Percentiles rank a stretch among this genome's conserved stretches.
Evolutionary conservation across 2,113 vertebrate genomes (phyloP).

Genomic region (Crotalus horridus): DNA sequence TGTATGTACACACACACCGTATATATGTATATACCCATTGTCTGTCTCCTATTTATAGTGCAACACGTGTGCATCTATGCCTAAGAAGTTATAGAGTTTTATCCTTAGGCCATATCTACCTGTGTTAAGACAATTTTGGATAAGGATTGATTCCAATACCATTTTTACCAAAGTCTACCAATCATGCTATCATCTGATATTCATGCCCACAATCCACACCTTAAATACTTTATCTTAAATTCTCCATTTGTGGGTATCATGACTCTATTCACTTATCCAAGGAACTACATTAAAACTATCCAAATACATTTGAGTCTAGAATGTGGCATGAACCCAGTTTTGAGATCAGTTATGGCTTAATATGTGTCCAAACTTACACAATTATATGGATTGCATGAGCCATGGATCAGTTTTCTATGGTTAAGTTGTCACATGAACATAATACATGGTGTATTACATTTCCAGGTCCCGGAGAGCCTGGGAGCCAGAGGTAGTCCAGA

Average conservation of each 20-base stretch:
- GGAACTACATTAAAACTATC: background rate
- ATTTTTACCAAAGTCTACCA: background rate
- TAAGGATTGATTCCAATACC: background rate
- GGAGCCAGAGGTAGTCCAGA: background rate
- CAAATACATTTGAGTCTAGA: background rate
- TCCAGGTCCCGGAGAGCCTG: background rate
- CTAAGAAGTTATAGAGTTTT: background rate
- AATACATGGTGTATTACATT: background rate
- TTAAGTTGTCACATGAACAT: background rate
- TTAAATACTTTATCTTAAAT: background rate
- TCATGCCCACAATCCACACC: background rate
- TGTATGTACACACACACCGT: no score
- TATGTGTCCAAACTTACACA: background rate
- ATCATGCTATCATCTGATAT: background rate
- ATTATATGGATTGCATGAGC: background rate
- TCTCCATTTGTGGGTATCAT: background rate
- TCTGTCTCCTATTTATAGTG: background rate
- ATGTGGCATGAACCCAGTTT: background rate
- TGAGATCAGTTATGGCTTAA: background rate
- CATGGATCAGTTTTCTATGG: background rate
- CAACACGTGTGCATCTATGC: background rate
- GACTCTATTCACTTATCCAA: background rate
- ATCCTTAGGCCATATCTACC: background rate
- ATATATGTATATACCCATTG: no score
- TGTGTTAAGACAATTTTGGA: background rate